A percentile compares a stretch with the other conserved stretches of the same genome.
Conservation (phyloP, 2,888 invertebrate genomes). For the Euproctis similis region DNA sequence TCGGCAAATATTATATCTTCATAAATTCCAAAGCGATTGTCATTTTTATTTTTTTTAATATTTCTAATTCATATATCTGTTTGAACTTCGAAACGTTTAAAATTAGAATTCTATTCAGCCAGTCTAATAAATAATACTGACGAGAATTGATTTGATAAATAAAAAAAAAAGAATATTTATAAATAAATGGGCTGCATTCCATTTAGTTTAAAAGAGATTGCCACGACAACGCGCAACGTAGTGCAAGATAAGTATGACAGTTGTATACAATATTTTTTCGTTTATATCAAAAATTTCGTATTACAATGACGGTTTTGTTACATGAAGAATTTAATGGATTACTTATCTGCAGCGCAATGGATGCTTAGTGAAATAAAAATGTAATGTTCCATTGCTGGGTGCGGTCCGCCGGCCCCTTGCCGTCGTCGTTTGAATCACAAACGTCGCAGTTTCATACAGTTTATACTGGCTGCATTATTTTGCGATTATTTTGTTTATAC, state of each 20-base stretch:
- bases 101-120: no score
- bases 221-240: neutral
- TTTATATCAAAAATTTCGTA: no score
- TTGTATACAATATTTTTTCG: constrained; percentile 8
- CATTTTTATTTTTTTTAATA: no score
- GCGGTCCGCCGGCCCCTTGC: constrained; percentile 40
- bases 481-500: constrained; percentile 25
- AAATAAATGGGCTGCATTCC: constrained; percentile 4
- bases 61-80: no score
- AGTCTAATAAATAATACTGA: no score
- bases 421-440: constrained; percentile 55
- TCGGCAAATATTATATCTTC: no score
- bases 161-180: constrained; percentile 7
- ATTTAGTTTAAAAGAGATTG: constrained; percentile 3
- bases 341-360: constrained; percentile 23
- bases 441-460: constrained; percentile 39
- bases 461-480: constrained; percentile 39
- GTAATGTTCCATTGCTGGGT: constrained; percentile 29
- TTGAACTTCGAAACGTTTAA: no score
- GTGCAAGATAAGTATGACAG: constrained; percentile 11
- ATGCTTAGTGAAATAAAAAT: constrained; percentile 15
- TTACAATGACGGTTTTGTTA: constrained; percentile 12
- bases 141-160: no score
- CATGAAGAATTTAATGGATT: constrained; percentile 6
- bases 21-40: no score